Percentiles rank a stretch among this genome's conserved stretches.
Conservation (phyloP, 2,888 invertebrate genomes). For the Antheraea yamamai region DNA sequence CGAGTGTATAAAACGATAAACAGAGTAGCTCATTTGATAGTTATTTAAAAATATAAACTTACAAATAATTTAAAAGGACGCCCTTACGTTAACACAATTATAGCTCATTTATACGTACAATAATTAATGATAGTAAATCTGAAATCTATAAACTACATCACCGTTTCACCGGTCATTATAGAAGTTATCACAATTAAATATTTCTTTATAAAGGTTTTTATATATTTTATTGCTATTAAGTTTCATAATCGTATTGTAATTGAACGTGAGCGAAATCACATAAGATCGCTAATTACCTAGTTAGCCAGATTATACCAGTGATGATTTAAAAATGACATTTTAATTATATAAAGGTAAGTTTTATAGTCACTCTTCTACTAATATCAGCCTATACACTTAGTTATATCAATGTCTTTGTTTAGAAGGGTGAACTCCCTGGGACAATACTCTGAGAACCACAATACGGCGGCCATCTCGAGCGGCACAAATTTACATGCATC, state of each 20-base stretch:
- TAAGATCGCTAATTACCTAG: no score
- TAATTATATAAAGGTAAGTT: neutral
- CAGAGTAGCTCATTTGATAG: neutral
- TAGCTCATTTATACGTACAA: neutral
- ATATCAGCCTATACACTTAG: neutral
- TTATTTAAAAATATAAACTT: neutral
- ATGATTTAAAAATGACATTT: neutral
- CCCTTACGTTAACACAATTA: no score
- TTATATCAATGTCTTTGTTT: conserved; percentile 6
- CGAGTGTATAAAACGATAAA: conserved; percentile 26
- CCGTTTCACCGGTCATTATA: neutral
- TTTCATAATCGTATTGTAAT: no score
- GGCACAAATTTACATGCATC: conserved; percentile 50
- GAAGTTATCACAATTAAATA: neutral
- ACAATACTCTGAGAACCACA: conserved; percentile 20
- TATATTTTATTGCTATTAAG: neutral
- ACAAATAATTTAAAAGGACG: no score
- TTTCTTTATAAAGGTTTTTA: neutral
- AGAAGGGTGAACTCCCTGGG: conserved; percentile 10
- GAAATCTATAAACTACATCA: no score
- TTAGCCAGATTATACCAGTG: no score
- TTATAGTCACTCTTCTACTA: neutral
- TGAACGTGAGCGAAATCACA: no score
- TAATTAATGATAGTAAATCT: neutral
- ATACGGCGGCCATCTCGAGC: conserved; percentile 33